Evolutionary conservation across 1,140 invertebrate genomes (phyloP), one percentile per base, ranked within the genome.

Genomic region (Papilio helenus): DNA sequence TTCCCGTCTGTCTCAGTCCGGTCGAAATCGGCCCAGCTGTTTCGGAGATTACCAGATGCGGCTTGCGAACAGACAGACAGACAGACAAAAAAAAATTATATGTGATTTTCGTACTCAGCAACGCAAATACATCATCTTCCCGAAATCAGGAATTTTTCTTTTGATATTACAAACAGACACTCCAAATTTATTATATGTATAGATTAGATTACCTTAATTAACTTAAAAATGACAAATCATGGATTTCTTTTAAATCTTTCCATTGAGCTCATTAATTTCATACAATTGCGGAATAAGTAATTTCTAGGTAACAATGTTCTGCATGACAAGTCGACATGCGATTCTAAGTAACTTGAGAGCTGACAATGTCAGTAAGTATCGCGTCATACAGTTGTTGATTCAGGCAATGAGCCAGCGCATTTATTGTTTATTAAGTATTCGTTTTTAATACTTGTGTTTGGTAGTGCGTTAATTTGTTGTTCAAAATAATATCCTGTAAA

Each of bases 301-400:
- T 65, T 26, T 65, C 61, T 29, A 65, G 61, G 23, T 65, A 65
- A 29, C 23, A 65, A 65, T 29, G 9, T 29, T 65, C 26, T 65
- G 61, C 61, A 65, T 65, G 61, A 65, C 61, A 65, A 29, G 61
- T 29, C 61, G 61, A 65, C 61, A 65, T 65, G 61, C 61, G 12
- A 65, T 65, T 16, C 23, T 26, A 29, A 65, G 61, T 65, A 65
- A 65, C 26, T 14, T 29, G 61, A 65, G 61, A 26, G 23, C 23
- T 26, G 61, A 65, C 61, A 9, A 26, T 65, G 12, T 26, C 61
- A 26, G 1, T 26, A 29, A 14, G 29, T 51, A 16, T 2, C 55
- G 9, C 55, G 55, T 58, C 18, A 10, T 29, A 10, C 23, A 29
- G 8, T 65, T 29, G 10, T 26, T 61, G 18, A 58, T 58, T 20